Evolutionary conservation across 2,888 invertebrate species (phyloP).

Genomic region (Cheilosia urbana): DNA sequence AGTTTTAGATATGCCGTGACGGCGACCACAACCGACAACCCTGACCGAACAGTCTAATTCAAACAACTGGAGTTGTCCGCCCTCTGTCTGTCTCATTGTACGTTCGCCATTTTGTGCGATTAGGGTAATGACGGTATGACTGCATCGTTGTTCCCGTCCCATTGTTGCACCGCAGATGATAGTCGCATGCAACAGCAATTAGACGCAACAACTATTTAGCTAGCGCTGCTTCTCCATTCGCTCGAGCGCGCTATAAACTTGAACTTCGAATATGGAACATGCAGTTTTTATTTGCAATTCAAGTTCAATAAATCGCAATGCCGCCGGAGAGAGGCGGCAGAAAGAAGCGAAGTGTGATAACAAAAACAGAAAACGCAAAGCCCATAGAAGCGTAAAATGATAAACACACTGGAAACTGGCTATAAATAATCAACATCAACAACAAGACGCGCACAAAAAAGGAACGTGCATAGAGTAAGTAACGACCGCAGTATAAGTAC

Average conservation of each 20-base stretch:
- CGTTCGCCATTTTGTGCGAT: constrained; percentile 35
- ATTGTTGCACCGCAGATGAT: not conserved
- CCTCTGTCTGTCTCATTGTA: constrained; percentile 37
- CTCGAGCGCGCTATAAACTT: constrained; percentile 61
- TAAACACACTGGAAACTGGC: constrained; percentile 43
- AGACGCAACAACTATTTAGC: constrained; percentile 28
- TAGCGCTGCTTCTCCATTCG: constrained; percentile 3
- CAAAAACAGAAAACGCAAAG: constrained; percentile 47
- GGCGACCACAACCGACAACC: constrained; percentile 38
- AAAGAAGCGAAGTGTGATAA: constrained; percentile 40
- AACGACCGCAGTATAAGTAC: not conserved
- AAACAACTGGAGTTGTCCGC: constrained; percentile 20
- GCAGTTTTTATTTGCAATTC: constrained; percentile 26
- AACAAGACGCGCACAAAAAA: constrained; percentile 20
- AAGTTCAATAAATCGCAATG: constrained; percentile 54
- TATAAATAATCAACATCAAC: constrained; percentile 47
- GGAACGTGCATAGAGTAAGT: not conserved
- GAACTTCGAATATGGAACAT: constrained; percentile 74
- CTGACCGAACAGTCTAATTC: constrained; percentile 29
- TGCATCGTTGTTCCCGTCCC: constrained; percentile 31
- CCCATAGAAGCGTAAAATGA: constrained; percentile 55
- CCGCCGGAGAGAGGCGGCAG: not conserved
- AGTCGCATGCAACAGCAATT: constrained; percentile 44
- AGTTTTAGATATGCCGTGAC: constrained; percentile 12
- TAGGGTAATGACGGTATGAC: constrained; percentile 40